Conservation (phyloP, 2,797 vertebrate genomes). For the Fringilla coelebs region DNA sequence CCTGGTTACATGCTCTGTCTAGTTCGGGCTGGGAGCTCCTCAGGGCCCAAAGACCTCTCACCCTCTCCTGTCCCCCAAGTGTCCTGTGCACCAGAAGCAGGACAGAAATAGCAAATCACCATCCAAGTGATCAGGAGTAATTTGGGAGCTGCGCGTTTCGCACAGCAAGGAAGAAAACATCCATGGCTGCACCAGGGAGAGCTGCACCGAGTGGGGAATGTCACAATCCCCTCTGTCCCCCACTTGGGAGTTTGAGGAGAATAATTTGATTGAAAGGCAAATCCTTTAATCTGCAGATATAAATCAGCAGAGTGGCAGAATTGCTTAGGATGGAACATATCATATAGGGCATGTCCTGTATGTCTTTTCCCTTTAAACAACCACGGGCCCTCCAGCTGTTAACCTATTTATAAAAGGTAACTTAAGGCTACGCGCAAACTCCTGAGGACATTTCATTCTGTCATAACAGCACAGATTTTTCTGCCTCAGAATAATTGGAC, state of each 20-base stretch:
- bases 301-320: conserved; percentile 32
- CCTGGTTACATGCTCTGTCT: background rate
- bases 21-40: background rate
- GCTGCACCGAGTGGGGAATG: background rate
- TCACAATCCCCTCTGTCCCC: background rate
- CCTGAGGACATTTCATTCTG: background rate
- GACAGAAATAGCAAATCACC: background rate
- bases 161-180: background rate
- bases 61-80: background rate
- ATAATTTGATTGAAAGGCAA: conserved; percentile 66
- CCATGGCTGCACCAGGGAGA: background rate
- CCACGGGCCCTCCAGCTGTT: conserved; percentile 35
- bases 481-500: background rate
- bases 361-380: background rate
- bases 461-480: background rate
- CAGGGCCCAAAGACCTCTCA: background rate
- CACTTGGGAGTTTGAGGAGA: background rate
- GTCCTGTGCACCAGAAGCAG: background rate
- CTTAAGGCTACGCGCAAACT: background rate
- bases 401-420: conserved; percentile 30
- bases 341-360: background rate
- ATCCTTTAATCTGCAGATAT: conserved; percentile 65
- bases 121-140: background rate
- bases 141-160: accelerated
- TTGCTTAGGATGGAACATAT: background rate